Percentiles rank a stretch among this genome's conserved stretches.
Conservation (phyloP, 2,113 vertebrate species). For the Cyprinus carpio region DNA sequence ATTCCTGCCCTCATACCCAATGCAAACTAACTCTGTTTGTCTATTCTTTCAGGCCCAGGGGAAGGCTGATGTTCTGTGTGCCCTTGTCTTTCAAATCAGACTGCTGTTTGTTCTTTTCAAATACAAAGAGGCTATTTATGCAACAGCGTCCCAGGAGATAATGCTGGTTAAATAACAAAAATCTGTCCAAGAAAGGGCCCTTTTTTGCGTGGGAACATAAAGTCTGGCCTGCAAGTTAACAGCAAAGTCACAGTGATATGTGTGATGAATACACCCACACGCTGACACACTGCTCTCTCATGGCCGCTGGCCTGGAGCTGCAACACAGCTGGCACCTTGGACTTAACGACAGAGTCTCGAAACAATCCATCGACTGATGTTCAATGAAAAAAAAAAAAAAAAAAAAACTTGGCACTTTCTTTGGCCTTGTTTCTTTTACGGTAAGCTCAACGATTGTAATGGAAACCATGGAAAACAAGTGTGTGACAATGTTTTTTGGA, state of each 20-base stretch:
- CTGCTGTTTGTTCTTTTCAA: constrained; percentile 43
- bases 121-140: constrained; percentile 48
- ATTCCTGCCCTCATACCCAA: constrained; percentile 5
- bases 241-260: constrained; percentile 58
- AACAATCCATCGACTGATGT: constrained; percentile 46
- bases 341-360: constrained; percentile 41
- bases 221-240: constrained; percentile 32
- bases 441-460: neutral
- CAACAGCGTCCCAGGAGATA: constrained; percentile 33
- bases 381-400: constrained; percentile 28
- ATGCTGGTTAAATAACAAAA: constrained; percentile 47
- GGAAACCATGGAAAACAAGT: neutral
- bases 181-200: constrained; percentile 1
- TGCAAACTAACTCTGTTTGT: constrained; percentile 36
- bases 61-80: constrained; percentile 32
- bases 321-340: constrained; percentile 58
- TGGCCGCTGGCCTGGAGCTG: constrained; percentile 31
- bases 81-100: constrained; percentile 41
- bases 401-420: constrained; percentile 11
- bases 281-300: constrained; percentile 55
- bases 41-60: constrained; percentile 18
- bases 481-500: neutral
- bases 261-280: constrained; percentile 63
- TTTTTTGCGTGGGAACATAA: constrained; percentile 51
- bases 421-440: neutral